Evolutionary conservation across 2,888 invertebrate species (phyloP).

Genomic region (Hirtodrosophila confusa): DNA sequence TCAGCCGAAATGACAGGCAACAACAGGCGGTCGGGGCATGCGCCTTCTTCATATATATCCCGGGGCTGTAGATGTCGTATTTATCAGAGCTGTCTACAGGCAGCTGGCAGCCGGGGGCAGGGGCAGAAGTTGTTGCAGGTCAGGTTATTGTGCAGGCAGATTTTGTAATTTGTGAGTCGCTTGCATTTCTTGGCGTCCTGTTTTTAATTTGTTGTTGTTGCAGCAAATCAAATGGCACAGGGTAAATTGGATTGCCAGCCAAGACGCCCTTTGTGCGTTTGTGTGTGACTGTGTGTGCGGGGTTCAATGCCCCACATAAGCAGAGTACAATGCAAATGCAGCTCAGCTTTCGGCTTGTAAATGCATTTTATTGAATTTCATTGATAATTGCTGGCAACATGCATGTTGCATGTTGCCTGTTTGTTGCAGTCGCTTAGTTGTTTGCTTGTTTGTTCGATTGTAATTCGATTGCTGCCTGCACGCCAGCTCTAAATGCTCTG

Average conservation of each 20-base stretch:
- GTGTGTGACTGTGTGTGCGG: not conserved
- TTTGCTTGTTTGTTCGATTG: slow-evolving; percentile 47
- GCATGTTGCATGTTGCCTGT: slow-evolving; percentile 46
- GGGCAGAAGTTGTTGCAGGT: slow-evolving; percentile 65
- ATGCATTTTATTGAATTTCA: slow-evolving; percentile 57
- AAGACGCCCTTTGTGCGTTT: slow-evolving; percentile 24
- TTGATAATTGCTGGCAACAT: slow-evolving; percentile 73
- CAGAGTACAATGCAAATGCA: slow-evolving; percentile 34
- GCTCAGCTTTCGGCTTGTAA: slow-evolving; percentile 10
- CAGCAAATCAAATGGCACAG: slow-evolving; percentile 46
- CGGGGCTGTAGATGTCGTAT: slow-evolving; percentile 54
- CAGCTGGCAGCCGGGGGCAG: slow-evolving; percentile 7
- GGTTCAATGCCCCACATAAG: slow-evolving; percentile 35
- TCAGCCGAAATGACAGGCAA: slow-evolving; percentile 65
- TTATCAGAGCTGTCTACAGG: slow-evolving; percentile 68
- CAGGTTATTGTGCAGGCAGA: slow-evolving; percentile 54
- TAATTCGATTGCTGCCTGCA: slow-evolving; percentile 60
- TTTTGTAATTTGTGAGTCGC: slow-evolving; percentile 50
- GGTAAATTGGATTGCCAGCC: slow-evolving; percentile 38
- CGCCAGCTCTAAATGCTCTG: slow-evolving; percentile 47
- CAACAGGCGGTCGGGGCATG: slow-evolving; percentile 33
- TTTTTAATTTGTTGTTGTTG: slow-evolving; percentile 20
- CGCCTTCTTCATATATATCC: slow-evolving; percentile 19
- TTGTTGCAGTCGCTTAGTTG: slow-evolving; percentile 25
- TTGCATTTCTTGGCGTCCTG: slow-evolving; percentile 16